Base-by-base conservation (phyloP, 1,140 invertebrate genomes). In the Helicoverpa zea region DNA sequence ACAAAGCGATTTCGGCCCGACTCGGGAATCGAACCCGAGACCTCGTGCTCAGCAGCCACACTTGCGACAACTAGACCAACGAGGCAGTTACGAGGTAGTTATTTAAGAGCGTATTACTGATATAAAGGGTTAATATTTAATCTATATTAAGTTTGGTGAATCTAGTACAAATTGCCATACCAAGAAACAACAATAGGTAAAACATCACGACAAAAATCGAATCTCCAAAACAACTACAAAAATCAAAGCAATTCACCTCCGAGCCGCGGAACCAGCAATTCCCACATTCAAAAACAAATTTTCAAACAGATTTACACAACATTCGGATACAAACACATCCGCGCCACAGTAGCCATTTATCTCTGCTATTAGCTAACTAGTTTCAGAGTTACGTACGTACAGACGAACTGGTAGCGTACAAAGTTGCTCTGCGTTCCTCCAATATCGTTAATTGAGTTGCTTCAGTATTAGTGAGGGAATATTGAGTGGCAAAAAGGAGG, bases 311-410 rank as follows among this genome's bases (percentile, higher is more conserved):
- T 75, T 81, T 63, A 68, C 56, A 76, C 51, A 75, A 75, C 64
- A 79, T 29, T 59, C 52, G 16, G 30, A 73, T 52, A 76, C 73
- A 81, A 68, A 81, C 51, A 80, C 49, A 75, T 64, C 61, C 59
- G 35, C n/a, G n/a, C 66, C 29, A 70, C 76, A 56, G 52, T 70
- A 75, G 73, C 51, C 73, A 76, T 81, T 81, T 76, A 81, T 81
- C 80, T 81, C 72, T 70, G 80, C 80, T 81, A 81, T 81, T 81
- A 81, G 80, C 80, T 76, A 81, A 81, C 73, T 81, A 81, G 80
- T 76, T 81, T 51, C 30, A 13, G 80, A 75, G 63, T 70, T 81
- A 58, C 54, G 61, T 64, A 12, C 70, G 56, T n/a, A 43, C 73
- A 56, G 73, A 76, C 79, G 80, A 70, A 81, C 76, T 70, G 79